These are phyloP conservation scores for Beris chalybata DNA, from an alignment of 2,888 invertebrate genomes.

Conservation along the genomic window DNA sequence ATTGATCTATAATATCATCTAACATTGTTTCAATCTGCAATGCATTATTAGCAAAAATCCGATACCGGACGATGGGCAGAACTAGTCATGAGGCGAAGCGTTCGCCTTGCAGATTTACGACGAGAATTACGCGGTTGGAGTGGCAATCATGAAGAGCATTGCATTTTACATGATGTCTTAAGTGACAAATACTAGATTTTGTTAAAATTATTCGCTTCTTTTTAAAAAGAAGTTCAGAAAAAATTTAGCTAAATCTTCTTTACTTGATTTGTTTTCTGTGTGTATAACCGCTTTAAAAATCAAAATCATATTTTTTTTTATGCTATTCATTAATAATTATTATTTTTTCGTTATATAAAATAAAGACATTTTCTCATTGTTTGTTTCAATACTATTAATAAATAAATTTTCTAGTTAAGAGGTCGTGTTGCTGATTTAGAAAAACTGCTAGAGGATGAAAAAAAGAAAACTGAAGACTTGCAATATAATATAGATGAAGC, in stretches of 20 bases:
- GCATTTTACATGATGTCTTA: slow-evolving; percentile 53
- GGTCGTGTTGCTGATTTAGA: slow-evolving; percentile 64
- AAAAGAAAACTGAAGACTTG: slow-evolving; percentile 83
- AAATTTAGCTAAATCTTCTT: not conserved
- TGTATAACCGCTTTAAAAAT: not conserved
- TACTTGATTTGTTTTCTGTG: not conserved
- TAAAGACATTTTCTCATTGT: slow-evolving; percentile 32
- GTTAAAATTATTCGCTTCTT: too few species aligned
- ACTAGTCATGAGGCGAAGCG: slow-evolving; percentile 50
- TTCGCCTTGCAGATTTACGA: slow-evolving; percentile 48
- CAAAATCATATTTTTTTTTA: slow-evolving; percentile 2
- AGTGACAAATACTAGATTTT: slow-evolving; percentile 38
- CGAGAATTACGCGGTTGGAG: slow-evolving; percentile 55
- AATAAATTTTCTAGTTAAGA: slow-evolving; percentile 52
- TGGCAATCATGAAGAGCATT: slow-evolving; percentile 52
- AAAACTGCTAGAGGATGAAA: slow-evolving; percentile 74
- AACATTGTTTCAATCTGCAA: not conserved
- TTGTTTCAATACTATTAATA: slow-evolving; percentile 32
- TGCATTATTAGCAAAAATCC: slow-evolving; percentile 47
- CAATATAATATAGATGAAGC: slow-evolving; percentile 92
- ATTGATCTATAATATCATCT: too few species aligned
- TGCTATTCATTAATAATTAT: slow-evolving; percentile 9
- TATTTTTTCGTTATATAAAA: slow-evolving; percentile 33
- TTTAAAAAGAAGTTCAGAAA: not conserved
- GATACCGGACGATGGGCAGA: slow-evolving; percentile 53